Evolutionary conservation across 2,797 vertebrate species (phyloP).

Genomic region (Pseudotriccus pelzelni): DNA sequence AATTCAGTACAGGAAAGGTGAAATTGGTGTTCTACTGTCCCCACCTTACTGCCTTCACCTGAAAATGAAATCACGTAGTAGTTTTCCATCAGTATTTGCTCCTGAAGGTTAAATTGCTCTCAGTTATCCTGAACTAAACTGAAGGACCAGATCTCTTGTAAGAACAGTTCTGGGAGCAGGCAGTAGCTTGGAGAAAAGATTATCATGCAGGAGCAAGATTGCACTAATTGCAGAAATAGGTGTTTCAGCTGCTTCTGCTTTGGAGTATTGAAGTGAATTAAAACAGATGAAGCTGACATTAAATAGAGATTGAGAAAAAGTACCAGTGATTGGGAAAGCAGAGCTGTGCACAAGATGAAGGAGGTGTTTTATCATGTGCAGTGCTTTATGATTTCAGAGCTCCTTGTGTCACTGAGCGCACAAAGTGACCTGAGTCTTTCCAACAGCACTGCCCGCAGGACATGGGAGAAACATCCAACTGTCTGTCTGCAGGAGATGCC

Average conservation of each 20-base stretch:
- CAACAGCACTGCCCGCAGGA: no score
- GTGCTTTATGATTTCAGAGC: fast-evolving
- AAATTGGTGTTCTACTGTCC: background rate
- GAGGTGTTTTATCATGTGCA: background rate
- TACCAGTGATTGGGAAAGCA: background rate
- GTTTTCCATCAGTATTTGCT: background rate
- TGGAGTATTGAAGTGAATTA: conserved; percentile 6
- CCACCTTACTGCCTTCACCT: background rate
- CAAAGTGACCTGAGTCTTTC: background rate
- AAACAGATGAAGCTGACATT: conserved; percentile 21
- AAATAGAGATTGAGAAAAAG: background rate
- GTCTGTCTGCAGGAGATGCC: background rate
- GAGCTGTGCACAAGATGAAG: background rate
- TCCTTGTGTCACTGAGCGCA: background rate
- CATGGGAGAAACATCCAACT: fast-evolving
- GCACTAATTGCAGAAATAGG: conserved; percentile 59
- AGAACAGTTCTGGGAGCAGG: conserved; percentile 11
- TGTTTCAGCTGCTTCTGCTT: conserved; percentile 53
- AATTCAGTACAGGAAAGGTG: background rate
- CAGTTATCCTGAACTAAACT: background rate
- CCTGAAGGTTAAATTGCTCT: background rate
- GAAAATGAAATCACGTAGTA: background rate
- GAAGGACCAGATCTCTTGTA: background rate
- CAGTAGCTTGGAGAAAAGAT: conserved; percentile 27
- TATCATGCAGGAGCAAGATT: conserved; percentile 10